Conservation (phyloP, 2,797 vertebrate genomes). For the Myiotriccus ornatus region DNA sequence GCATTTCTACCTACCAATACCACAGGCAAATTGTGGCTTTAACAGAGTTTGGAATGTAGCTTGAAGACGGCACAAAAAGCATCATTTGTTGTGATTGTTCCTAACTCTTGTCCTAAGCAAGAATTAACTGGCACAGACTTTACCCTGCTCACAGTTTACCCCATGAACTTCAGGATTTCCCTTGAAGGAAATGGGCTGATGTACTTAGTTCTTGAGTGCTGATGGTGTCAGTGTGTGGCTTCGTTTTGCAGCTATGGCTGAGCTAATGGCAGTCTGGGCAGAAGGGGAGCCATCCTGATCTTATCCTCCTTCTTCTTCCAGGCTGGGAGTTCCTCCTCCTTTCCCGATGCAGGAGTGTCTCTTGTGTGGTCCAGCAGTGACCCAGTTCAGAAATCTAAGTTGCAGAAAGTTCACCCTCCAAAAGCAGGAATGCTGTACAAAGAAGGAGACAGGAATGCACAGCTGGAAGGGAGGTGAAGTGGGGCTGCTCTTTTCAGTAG, state of each 20-base stretch:
- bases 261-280: neutral
- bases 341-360: slow-evolving; percentile 37
- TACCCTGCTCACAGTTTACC: neutral
- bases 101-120: neutral
- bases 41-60: neutral
- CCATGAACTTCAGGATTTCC: neutral
- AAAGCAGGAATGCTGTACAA: slow-evolving; percentile 37
- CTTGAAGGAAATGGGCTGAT: neutral
- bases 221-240: neutral
- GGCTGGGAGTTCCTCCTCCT: slow-evolving; percentile 42
- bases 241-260: neutral
- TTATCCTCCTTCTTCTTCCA: slow-evolving; percentile 68
- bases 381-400: slow-evolving; percentile 45
- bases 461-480: slow-evolving; percentile 43
- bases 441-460: slow-evolving; percentile 54
- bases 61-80: neutral
- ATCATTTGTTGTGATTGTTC: neutral
- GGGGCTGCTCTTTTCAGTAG: neutral
- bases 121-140: neutral
- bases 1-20: neutral
- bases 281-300: slow-evolving; percentile 30
- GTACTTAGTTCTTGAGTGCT: neutral
- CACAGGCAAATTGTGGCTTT: neutral
- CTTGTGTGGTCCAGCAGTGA: slow-evolving; percentile 38
- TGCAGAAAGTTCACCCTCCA: slow-evolving; percentile 33